phyloP scores from a whole-genome alignment of 2,888 invertebrate genomes.

The Campaea margaritaria region DNA sequence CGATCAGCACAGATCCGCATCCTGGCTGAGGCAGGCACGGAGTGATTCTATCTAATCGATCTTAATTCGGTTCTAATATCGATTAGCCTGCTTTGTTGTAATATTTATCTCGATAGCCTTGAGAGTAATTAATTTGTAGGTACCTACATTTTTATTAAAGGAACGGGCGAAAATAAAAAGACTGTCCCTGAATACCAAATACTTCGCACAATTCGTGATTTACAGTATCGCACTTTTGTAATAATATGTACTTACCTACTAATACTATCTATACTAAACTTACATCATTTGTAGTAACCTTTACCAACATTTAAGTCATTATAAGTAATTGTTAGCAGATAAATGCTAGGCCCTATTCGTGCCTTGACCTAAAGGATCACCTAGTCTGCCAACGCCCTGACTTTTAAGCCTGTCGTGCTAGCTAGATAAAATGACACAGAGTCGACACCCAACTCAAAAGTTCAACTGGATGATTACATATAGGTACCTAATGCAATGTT shows the following conservation, averaged over 20 bases:
- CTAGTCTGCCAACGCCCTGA: conserved; percentile 41
- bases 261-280: not conserved
- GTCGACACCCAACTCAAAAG: conserved; percentile 47
- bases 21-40: conserved; percentile 50
- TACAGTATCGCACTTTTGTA: too few relatives aligned
- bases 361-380: conserved; percentile 35
- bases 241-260: too few relatives aligned
- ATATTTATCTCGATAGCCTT: not conserved
- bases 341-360: conserved; percentile 8
- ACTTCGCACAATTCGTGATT: too few relatives aligned
- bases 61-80: conserved; percentile 10
- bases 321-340: not conserved
- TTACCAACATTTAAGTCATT: not conserved
- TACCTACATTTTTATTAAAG: too few relatives aligned
- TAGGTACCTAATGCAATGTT: not conserved
- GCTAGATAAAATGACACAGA: conserved; percentile 39
- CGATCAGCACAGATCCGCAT: conserved; percentile 67
- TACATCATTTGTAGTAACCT: not conserved
- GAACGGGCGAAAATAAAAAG: too few relatives aligned
- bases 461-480: conserved; percentile 37
- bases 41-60: conserved; percentile 18
- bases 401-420: conserved; percentile 41
- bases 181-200: too few relatives aligned
- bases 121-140: too few relatives aligned
- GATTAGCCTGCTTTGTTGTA: conserved; percentile 9